These are phyloP conservation scores for Drosophila recens DNA, from an alignment of 2,888 invertebrate genomes.

Conservation along the genomic window DNA sequence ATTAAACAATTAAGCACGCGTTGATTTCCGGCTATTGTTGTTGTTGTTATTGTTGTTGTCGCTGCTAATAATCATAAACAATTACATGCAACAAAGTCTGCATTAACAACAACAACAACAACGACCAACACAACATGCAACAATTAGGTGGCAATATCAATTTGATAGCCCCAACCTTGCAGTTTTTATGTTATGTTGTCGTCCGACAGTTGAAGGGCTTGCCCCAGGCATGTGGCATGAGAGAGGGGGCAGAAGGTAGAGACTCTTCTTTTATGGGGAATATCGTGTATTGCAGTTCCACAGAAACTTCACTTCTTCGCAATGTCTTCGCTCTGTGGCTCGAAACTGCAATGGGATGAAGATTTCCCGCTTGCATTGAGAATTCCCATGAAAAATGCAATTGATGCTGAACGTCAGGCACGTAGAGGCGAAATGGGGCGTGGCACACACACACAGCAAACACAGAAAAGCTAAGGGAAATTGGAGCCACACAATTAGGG, in stretches of 20 bases:
- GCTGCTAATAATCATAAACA: conserved; percentile 58
- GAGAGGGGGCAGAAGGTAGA: neutral
- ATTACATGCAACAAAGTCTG: conserved; percentile 49
- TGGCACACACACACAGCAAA: conserved; percentile 26
- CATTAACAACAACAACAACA: conserved; percentile 24
- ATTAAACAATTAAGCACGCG: conserved; percentile 78
- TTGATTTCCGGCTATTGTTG: conserved; percentile 29
- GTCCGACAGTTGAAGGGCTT: neutral
- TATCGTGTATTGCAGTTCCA: conserved; percentile 8
- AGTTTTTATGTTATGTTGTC: conserved; percentile 3
- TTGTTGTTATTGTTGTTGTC: neutral
- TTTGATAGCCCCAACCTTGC: conserved; percentile 44
- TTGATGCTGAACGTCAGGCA: conserved; percentile 68
- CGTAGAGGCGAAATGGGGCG: conserved; percentile 57
- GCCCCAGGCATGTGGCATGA: neutral
- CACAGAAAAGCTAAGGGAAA: conserved; percentile 11
- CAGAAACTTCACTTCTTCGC: conserved; percentile 14
- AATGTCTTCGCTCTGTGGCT: conserved; percentile 1
- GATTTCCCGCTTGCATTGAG: conserved; percentile 57
- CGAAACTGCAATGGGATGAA: conserved; percentile 39
- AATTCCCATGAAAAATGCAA: conserved; percentile 73
- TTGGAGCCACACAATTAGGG: neutral
- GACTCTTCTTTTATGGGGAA: neutral
- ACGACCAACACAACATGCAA: conserved; percentile 12
- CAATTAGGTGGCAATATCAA: conserved; percentile 50